These are phyloP conservation scores for Lithophane leautieri DNA, from an alignment of 2,888 invertebrate genomes.

Conservation along the genomic window DNA sequence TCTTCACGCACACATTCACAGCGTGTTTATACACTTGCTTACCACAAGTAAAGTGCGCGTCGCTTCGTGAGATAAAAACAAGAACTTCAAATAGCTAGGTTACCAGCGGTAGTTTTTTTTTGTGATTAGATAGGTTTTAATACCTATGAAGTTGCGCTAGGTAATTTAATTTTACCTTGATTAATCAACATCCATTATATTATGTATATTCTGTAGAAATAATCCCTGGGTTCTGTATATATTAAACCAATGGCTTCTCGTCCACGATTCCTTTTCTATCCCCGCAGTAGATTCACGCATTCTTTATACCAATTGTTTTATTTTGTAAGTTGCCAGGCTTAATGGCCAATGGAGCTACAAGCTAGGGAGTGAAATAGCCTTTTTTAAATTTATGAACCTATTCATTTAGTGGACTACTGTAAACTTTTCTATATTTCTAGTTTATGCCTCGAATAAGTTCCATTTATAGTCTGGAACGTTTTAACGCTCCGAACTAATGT, in stretches of 20 bases:
- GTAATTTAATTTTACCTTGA: background rate
- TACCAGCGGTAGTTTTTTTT: too few relatives aligned
- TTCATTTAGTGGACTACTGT: conserved; percentile 55
- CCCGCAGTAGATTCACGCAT: conserved; percentile 21
- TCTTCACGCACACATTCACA: too few relatives aligned
- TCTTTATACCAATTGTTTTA: conserved; percentile 51
- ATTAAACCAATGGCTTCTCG: background rate
- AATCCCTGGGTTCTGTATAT: background rate
- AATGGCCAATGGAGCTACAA: conserved; percentile 43
- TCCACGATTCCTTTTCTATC: conserved; percentile 10
- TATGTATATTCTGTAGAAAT: background rate
- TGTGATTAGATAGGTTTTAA: too few relatives aligned
- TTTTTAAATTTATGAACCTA: conserved; percentile 58
- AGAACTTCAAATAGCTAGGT: too few relatives aligned
- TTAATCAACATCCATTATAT: background rate
- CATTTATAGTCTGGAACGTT: conserved; percentile 37
- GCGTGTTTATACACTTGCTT: too few relatives aligned
- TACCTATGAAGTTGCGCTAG: background rate
- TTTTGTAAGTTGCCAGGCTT: conserved; percentile 57
- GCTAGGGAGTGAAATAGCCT: conserved; percentile 37
- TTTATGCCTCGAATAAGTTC: conserved; percentile 48
- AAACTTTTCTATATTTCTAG: conserved; percentile 53
- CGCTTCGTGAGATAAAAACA: too few relatives aligned
- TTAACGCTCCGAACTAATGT: conserved; percentile 17
- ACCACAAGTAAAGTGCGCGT: too few relatives aligned